Base-by-base conservation (phyloP, 2,797 vertebrate species). In the Heterohyrax brucei region DNA sequence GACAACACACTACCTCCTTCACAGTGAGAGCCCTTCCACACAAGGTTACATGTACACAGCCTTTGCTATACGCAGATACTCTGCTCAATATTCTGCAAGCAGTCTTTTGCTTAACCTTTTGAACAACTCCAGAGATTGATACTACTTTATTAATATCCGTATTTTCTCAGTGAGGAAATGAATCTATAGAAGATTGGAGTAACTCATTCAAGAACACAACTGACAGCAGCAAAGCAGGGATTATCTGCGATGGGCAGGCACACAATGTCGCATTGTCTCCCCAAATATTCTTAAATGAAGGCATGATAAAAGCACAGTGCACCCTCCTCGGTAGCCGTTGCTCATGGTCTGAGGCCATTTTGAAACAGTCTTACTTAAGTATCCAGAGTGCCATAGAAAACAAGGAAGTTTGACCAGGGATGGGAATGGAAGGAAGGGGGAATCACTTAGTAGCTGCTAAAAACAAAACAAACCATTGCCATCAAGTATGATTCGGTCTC, bases 111-210 rank as follows among this genome's bases (percentile, higher is more conserved):
- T 80, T 85, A 73, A 87, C 73, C 16, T 79, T 88, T 33, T 21
- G 56, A 83, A 24, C 6, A 91, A 70, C 53, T 93, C 5, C 30
- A 77, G 59, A 81, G 30, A 56, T 90, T 91, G 66, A 88, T 33
- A 8, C 8, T 72, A 33, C 89, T 92, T 89, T 92, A 88, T 24
- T 77, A 53, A 64, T 93, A n/a, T 39, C 64, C 24, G 73, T 92
- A 77, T 28, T 85, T 94, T 88, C 33, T 68, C 46, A 22, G 87
- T 39, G 89, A 80, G 59, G 66, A 76, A 83, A 73, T 33, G 70
- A 48, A 70, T 13, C 26, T 12, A 28, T 1, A 80, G n/a, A 61
- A 9, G n/a, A 22, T 73, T 92, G 83, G 59, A 95, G 26, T 86
- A 88, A 87, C 18, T 84, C 80, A 59, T 9, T 28, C 89, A 68